Evolutionary conservation across 2,113 vertebrate species (phyloP).

Genomic region (Malaclemys terrapin): DNA sequence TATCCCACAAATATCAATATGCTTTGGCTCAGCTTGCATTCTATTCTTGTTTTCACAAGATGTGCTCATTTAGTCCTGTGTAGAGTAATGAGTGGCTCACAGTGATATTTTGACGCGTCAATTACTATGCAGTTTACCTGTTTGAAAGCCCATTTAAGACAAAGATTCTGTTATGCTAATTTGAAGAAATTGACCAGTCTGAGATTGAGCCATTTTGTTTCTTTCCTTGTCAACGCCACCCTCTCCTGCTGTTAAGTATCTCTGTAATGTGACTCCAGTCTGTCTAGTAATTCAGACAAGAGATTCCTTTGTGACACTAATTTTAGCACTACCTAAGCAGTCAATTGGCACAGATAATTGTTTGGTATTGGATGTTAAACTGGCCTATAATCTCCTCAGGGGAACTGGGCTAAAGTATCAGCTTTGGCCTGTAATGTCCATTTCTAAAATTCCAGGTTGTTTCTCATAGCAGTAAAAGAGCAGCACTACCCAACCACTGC

Average conservation of each 20-base stretch:
- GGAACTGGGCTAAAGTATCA: not conserved
- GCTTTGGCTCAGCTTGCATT: slow-evolving; percentile 16
- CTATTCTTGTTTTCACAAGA: slow-evolving; percentile 12
- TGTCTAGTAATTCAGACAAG: slow-evolving; percentile 20
- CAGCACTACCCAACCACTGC: too few species aligned
- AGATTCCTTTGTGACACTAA: not conserved
- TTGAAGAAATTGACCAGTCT: not conserved
- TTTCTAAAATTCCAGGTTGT: too few species aligned
- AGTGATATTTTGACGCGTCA: slow-evolving; percentile 29
- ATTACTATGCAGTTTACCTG: slow-evolving; percentile 33
- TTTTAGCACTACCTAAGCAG: not conserved
- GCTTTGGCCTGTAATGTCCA: too few species aligned
- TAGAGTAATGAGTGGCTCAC: slow-evolving; percentile 12
- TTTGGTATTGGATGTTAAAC: not conserved
- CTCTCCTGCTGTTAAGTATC: not conserved
- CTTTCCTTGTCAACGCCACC: not conserved
- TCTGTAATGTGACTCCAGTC: not conserved
- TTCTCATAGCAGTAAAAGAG: too few species aligned
- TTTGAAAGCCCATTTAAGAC: slow-evolving; percentile 17
- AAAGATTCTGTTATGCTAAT: slow-evolving; percentile 13
- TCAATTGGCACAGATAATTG: not conserved
- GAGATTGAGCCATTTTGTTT: not conserved
- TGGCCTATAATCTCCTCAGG: not conserved
- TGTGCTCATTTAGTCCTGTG: slow-evolving; percentile 59
- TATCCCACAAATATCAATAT: slow-evolving; percentile 44